These are phyloP conservation scores for Leiothrix lutea DNA, from an alignment of 2,113 vertebrate species.

Conservation along the genomic window DNA sequence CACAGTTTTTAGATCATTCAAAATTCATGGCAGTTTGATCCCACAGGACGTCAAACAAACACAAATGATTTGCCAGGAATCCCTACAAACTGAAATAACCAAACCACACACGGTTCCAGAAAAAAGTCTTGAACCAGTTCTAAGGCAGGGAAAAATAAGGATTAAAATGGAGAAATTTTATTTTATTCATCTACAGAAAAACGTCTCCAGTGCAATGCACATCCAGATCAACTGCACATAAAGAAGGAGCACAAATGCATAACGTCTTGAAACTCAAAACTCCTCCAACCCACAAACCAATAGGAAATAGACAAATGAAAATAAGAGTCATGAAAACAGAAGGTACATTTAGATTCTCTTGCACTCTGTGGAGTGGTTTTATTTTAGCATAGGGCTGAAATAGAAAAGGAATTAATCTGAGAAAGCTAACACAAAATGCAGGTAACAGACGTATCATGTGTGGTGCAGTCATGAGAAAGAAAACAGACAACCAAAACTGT, in stretches of 20 bases:
- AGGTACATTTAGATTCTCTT: neutral
- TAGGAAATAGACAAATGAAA: neutral
- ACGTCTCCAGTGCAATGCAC: neutral
- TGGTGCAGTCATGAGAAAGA: neutral
- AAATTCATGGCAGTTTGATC: constrained; percentile 60
- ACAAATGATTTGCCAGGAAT: constrained; percentile 38
- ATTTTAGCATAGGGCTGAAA: neutral
- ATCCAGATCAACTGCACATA: neutral
- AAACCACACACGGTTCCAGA: neutral
- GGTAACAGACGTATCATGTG: neutral
- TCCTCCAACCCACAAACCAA: neutral
- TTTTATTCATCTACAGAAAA: neutral
- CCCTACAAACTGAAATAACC: constrained; percentile 5
- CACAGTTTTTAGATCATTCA: constrained; percentile 43
- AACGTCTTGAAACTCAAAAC: neutral
- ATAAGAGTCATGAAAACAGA: neutral
- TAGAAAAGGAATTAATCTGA: neutral
- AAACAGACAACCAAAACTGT: constrained; percentile 2
- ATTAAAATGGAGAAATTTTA: neutral
- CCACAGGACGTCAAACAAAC: constrained; percentile 35
- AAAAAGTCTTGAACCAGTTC: neutral
- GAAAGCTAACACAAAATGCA: neutral
- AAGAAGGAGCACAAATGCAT: neutral
- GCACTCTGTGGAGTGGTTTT: neutral
- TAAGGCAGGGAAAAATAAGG: neutral